Base-by-base conservation (phyloP, 30 jellyfish, hydroid and myxozoan species). In the Cassiopea xamachana region DNA sequence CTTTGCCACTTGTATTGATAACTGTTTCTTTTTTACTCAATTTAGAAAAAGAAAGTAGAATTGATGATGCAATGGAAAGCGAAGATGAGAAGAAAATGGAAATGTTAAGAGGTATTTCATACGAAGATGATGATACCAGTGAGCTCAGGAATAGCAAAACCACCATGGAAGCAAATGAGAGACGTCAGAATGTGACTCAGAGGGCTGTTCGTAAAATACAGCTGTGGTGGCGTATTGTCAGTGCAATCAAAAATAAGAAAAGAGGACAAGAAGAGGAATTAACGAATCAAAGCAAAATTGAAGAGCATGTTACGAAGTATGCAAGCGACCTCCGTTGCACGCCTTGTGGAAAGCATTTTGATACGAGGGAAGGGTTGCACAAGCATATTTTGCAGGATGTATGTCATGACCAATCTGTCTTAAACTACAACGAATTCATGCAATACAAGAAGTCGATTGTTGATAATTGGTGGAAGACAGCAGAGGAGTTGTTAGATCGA, bases 181-280 rank as follows among this genome's bases (percentile, higher is more conserved):
- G 77, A 58, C 69, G 83, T 71, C 83, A 49, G 47, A 27, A 7
- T 19, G 62, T 15, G 39, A 78, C 46, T 1, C 80, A 49, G 9
- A 5, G 13, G 16, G 87, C 94, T 62, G 89, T 80, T 1, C 59
- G 62, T 60, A 67, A 8, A 47, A 87, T 87, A 44, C 89, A 87
- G 85, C 59, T 14, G 59, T 87, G 94, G 94, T 87, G 94, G 94
- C 78, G 69, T 50, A 48, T 16, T 6, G 79, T 72, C 77, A 1
- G 7, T 1, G 51, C 79, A 13, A 84, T 2, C 1, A 48, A 64
- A 43, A 49, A 48, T 46, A 47, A 12, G 18, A n/a, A 3, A 13
- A 44, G 14, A 8, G 14, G 15, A 4, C 14, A 46, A 13, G 14
- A 13, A 7, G 50, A 44, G 48, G 48, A 6, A 45, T 18, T 14